Evolutionary conservation across 1,140 invertebrate genomes (phyloP), one percentile per base, ranked within the genome.

Genomic region (Drosophila miranda): DNA sequence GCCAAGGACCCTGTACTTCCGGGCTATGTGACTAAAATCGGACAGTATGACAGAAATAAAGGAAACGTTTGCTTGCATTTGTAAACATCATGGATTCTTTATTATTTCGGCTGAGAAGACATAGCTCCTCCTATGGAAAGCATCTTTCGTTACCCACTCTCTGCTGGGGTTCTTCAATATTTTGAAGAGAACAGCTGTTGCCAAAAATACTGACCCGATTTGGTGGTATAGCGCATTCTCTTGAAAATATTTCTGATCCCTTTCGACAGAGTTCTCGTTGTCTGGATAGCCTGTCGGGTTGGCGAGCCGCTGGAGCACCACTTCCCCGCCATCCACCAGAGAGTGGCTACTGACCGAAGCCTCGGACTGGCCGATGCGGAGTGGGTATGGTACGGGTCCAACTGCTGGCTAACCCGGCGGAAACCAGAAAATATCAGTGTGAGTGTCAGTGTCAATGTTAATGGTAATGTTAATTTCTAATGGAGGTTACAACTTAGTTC

Each of bases 11-110:
- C 13, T 89, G 8, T 90, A 83, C 50, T 91, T 86, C 44, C 66
- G 59, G 21, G 77, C 82, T 16, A 71, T 72, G 7, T 86, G 82
- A 86, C 78, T 87, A 82, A 78, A 38, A n/a, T 16, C 3, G 1
- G 8, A 26, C 23, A 26, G 23, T 5, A 26, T 14, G 2, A 13
- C 30, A 21, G 4, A 7, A 61, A 77, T 71, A 58, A 86, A 69
- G 6, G 4, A 50, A 44, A 50, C 19, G 9, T n/a, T 9, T 13
- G 3, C 13, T 13, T 67, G 54, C 69, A 56, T 75, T 86, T 81
- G 81, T 86, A 86, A 86, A 82, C 81, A 86, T 87, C 80, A 81
- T 86, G 78, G 66, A 78, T 87, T 87, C 59, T 86, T 86, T 87
- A 86, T 87, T 86, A 67, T 52, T 50, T 70, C 48, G 41, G 30